Conservation (phyloP, 1,140 invertebrate genomes). For the Eufriesea mexicana region DNA sequence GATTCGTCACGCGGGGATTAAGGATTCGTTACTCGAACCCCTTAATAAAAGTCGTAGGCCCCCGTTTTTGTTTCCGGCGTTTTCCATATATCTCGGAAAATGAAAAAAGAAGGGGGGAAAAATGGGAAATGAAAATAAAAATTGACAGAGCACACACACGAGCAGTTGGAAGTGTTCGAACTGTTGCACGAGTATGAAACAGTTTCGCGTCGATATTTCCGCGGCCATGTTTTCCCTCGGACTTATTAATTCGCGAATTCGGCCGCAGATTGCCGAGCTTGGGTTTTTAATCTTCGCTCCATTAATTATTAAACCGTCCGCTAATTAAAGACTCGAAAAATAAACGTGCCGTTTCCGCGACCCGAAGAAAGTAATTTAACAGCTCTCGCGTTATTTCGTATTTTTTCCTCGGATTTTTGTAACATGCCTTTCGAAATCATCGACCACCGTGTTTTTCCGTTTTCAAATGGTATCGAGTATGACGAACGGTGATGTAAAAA, state of each 20-base stretch:
- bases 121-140: background rate
- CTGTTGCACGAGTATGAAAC: background rate
- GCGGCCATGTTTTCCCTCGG: slow-evolving; percentile 36
- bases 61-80: too few relatives aligned
- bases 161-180: background rate
- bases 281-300: slow-evolving; percentile 45
- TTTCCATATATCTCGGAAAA: too few relatives aligned
- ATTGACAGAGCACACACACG: background rate
- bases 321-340: slow-evolving; percentile 53
- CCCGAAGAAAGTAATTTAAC: slow-evolving; percentile 47
- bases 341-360: slow-evolving; percentile 8
- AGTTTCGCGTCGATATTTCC: slow-evolving; percentile 36
- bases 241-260: slow-evolving; percentile 55
- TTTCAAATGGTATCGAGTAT: too few relatives aligned
- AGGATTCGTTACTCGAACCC: too few relatives aligned
- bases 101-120: too few relatives aligned
- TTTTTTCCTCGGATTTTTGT: too few relatives aligned
- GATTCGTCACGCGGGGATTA: too few relatives aligned
- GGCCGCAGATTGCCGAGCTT: slow-evolving; percentile 39
- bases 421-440: background rate
- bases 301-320: slow-evolving; percentile 46
- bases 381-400: slow-evolving; percentile 1
- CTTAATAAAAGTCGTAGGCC: too few relatives aligned
- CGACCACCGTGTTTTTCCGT: too few relatives aligned
- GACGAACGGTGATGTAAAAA: too few relatives aligned